Evolutionary conservation across 2,888 invertebrate genomes (phyloP).

Genomic region (Bibio marci): DNA sequence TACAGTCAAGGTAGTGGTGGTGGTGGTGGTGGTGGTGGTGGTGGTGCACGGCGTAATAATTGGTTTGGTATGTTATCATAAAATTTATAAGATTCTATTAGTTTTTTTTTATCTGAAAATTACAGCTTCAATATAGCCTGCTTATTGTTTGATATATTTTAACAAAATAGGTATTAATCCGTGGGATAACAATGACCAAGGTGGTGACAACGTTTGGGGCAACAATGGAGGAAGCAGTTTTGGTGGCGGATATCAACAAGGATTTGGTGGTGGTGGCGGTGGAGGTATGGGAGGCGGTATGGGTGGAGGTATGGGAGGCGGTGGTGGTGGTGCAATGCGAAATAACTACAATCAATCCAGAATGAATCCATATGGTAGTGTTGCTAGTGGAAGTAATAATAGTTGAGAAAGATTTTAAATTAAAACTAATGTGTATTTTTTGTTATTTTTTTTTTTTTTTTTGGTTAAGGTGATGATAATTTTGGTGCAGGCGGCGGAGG

Average conservation of each 20-base stretch:
- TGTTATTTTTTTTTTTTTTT: no score
- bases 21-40: slow-evolving; percentile 22
- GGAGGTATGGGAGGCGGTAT: slow-evolving; percentile 9
- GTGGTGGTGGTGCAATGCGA: slow-evolving; percentile 54
- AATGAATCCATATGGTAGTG: slow-evolving; percentile 45
- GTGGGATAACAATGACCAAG: slow-evolving; percentile 28
- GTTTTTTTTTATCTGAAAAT: no score
- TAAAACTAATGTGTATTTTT: no score
- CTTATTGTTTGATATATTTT: no score
- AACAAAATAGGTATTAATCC: no score
- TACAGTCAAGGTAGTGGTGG: no score
- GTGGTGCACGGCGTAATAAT: slow-evolving; percentile 8
- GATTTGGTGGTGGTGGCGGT: slow-evolving; percentile 43
- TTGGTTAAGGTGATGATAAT: neutral
- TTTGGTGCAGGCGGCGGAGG: neutral
- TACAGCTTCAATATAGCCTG: no score
- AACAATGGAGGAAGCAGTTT: slow-evolving; percentile 31
- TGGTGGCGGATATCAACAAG: slow-evolving; percentile 67
- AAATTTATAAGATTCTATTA: no score
- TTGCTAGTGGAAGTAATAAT: slow-evolving; percentile 8
- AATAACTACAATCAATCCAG: slow-evolving; percentile 50
- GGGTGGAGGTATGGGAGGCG: slow-evolving; percentile 9
- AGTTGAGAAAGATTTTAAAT: neutral
- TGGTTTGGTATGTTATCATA: slow-evolving; percentile 20
- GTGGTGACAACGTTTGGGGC: slow-evolving; percentile 30